Conservation (phyloP, 2,113 vertebrate species). For the Anguilla rostrata region DNA sequence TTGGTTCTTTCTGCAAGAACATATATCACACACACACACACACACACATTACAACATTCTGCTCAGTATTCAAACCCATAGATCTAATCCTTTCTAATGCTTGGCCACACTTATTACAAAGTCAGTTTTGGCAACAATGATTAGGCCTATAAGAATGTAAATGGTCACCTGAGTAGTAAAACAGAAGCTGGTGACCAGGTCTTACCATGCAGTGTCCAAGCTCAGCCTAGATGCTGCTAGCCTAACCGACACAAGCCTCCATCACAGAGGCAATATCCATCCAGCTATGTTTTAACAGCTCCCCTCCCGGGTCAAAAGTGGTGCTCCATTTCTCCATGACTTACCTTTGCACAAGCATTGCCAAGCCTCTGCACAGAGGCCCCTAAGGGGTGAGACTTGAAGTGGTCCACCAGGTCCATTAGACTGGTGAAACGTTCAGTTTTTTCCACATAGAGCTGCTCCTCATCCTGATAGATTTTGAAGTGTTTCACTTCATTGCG, state of each 20-base stretch:
- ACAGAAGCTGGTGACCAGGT: neutral
- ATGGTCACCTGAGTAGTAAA: neutral
- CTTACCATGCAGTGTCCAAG: neutral
- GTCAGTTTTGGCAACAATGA: too few relatives aligned
- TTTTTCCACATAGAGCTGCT: conserved; percentile 53
- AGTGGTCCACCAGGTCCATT: conserved; percentile 60
- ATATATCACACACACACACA: neutral
- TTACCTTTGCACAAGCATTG: conserved; percentile 70
- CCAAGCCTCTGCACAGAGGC: conserved; percentile 48
- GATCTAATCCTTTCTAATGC: neutral
- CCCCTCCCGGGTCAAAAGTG: neutral
- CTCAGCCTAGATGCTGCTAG: neutral
- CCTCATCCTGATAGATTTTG: conserved; percentile 52
- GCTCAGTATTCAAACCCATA: neutral
- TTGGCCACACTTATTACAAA: neutral
- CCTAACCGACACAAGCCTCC: neutral
- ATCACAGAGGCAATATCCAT: neutral
- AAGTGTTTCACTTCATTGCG: conserved; percentile 66
- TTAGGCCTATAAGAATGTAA: neutral
- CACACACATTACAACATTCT: neutral
- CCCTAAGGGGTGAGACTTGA: conserved; percentile 52
- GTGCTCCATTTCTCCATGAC: neutral
- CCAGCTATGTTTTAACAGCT: neutral
- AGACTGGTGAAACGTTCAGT: conserved; percentile 58
- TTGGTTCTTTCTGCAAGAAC: conserved; percentile 58